These are phyloP conservation scores for Hecatera dysodea DNA, from an alignment of 2,888 invertebrate species.

Conservation along the genomic window DNA sequence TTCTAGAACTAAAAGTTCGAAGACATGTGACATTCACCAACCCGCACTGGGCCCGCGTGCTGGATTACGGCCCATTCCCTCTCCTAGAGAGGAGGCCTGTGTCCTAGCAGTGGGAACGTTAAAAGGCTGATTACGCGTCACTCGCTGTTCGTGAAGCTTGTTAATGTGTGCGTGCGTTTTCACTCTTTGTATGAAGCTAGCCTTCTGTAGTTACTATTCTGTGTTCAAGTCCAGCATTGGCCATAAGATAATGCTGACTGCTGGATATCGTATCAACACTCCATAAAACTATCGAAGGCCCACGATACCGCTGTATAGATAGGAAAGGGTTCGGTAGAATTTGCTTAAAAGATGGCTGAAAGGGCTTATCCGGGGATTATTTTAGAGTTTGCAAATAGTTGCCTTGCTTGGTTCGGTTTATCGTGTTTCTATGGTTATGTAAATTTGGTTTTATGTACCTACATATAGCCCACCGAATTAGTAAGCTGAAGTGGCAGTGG, in stretches of 20 bases:
- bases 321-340: conserved; percentile 24
- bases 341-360: conserved; percentile 34
- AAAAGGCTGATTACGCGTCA: no score
- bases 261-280: conserved; percentile 27
- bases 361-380: conserved; percentile 39
- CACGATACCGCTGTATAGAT: conserved; percentile 8
- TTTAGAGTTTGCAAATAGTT: conserved; percentile 23
- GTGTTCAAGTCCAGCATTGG: conserved; percentile 15
- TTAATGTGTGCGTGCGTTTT: neutral
- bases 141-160: no score
- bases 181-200: neutral
- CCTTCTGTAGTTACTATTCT: conserved; percentile 9
- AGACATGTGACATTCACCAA: no score
- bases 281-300: conserved; percentile 48
- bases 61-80: no score
- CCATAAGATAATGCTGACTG: conserved; percentile 36
- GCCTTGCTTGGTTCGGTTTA: neutral
- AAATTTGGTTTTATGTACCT: conserved; percentile 14
- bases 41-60: no score
- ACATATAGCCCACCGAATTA: no score
- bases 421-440: conserved; percentile 23
- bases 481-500: no score
- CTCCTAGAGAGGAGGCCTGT: no score
- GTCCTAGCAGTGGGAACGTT: no score
- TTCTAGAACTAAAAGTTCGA: no score